These are phyloP conservation scores for Romanomermis culicivorax DNA, from an alignment of 2,888 invertebrate species.

Conservation along the genomic window DNA sequence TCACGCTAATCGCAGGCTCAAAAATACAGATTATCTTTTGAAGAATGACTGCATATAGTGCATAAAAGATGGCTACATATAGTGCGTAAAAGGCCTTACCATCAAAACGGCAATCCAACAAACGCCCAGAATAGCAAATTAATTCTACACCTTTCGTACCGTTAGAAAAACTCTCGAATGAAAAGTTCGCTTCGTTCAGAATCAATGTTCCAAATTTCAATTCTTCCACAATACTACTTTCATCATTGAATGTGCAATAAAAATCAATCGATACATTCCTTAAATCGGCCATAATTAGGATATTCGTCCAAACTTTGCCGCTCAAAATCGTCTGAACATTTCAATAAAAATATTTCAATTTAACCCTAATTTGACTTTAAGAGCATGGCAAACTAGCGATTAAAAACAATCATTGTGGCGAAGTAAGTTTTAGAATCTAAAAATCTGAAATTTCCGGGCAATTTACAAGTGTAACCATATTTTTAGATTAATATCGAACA, in stretches of 20 bases:
- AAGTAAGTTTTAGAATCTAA: no score
- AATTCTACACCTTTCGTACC: slow-evolving; percentile 33
- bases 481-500: no score
- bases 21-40: no score
- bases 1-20: no score
- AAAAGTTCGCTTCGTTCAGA: slow-evolving; percentile 30
- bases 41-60: no score
- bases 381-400: no score
- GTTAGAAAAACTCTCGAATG: slow-evolving; percentile 33
- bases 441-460: no score
- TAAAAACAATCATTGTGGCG: no score
- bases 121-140: slow-evolving; percentile 32
- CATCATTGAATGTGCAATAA: not conserved
- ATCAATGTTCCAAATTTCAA: slow-evolving; percentile 28
- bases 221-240: not conserved
- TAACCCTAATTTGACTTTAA: not conserved
- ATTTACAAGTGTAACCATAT: no score
- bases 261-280: slow-evolving; percentile 29
- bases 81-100: no score
- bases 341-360: not conserved
- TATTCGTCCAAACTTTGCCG: slow-evolving; percentile 29
- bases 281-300: slow-evolving; percentile 31
- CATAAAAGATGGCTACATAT: no score
- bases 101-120: slow-evolving; percentile 32
- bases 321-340: slow-evolving; percentile 28